Base-by-base conservation (phyloP, 1,140 invertebrate species). In the Brachionus plicatilis region DNA sequence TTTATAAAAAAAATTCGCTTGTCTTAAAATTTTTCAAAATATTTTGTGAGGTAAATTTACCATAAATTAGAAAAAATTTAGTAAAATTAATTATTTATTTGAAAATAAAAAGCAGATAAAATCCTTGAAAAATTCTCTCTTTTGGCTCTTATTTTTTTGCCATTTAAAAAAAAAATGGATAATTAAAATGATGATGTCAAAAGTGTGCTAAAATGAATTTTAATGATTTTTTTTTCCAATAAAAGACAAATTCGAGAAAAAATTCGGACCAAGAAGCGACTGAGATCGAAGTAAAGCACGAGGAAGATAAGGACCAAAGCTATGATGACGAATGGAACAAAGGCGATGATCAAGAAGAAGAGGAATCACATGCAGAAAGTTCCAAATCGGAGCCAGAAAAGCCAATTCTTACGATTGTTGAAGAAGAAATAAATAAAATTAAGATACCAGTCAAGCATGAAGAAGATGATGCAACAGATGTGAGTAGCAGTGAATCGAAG, bases 401-500 rank as follows among this genome's bases (percentile, higher is more conserved):
- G 12, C 47, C 68, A 17, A 20, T 17, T 72, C 68, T 14, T 17
- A 24, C 37, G 0, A 12, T 20, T 72, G 17, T 37, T 20, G 43
- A 50, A 47, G 14, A 20, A 4, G 43, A 47, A 17, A 43, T 45
- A 45, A 11, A 11, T 17, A 75, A 75, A 45, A 12, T 27, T 76
- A 12, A 27, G 27, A 76, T 76, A 12, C 72, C 17, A 76, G 45
- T 76, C n/a, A 47, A 47, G 43, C 72, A 76, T 76, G 43, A 76
- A 9, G 20, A 45, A 47, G 70, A 75, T 75, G 72, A 76, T 0
- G 45, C 14, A 47, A 37, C 45, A 76, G 43, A 50, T 27, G 27
- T 12, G 14, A 68, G 27, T 14, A 33, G 27, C 17, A 72, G 9
- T 43, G 33, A 72, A 20, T 29, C 65, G 27, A 33, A 68, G 14